Evolutionary conservation across 37 sponge, comb jelly and placozoan genomes (phyloP).

Genomic region (Ephydatia muelleri): DNA sequence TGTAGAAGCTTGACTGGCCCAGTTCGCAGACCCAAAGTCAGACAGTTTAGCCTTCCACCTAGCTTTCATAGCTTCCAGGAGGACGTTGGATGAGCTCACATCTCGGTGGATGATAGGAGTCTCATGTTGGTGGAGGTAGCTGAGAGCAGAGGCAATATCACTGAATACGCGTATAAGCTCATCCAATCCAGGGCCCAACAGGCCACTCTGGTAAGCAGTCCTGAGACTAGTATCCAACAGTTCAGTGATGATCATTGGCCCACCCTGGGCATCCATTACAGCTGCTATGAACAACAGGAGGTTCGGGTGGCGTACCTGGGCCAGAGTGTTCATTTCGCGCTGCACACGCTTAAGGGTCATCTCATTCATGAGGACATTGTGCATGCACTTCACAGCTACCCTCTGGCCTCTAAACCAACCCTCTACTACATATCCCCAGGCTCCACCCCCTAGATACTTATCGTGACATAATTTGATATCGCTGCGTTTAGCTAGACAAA

Average conservation of each 20-base stretch:
- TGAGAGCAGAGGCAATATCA: conserved; percentile 64
- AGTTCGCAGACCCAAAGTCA: conserved; percentile 82
- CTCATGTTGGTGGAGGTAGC: conserved; percentile 59
- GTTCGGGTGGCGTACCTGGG: conserved; percentile 65
- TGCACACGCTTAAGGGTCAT: conserved; percentile 9
- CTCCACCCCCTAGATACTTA: conserved; percentile 50
- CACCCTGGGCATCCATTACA: conserved; percentile 23
- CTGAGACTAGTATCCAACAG: conserved; percentile 62
- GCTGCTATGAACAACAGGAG: conserved; percentile 69
- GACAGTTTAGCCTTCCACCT: conserved; percentile 67
- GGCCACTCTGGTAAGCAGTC: conserved; percentile 21
- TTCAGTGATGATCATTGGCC: conserved; percentile 64
- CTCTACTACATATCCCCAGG: conserved; percentile 44
- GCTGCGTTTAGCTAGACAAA: too few species aligned
- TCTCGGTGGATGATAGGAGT: conserved; percentile 77
- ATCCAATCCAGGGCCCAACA: neutral
- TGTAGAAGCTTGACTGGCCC: conserved; percentile 21
- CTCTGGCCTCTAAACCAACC: conserved; percentile 43
- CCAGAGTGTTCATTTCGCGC: conserved; percentile 56
- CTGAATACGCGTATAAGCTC: neutral
- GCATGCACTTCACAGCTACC: conserved; percentile 61
- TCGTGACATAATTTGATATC: neutral
- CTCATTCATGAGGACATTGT: conserved; percentile 19
- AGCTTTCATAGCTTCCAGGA: conserved; percentile 22
- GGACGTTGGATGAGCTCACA: conserved; percentile 75